Evolutionary conservation across 2,888 invertebrate genomes (phyloP).

Genomic region (Athetis lepigone): DNA sequence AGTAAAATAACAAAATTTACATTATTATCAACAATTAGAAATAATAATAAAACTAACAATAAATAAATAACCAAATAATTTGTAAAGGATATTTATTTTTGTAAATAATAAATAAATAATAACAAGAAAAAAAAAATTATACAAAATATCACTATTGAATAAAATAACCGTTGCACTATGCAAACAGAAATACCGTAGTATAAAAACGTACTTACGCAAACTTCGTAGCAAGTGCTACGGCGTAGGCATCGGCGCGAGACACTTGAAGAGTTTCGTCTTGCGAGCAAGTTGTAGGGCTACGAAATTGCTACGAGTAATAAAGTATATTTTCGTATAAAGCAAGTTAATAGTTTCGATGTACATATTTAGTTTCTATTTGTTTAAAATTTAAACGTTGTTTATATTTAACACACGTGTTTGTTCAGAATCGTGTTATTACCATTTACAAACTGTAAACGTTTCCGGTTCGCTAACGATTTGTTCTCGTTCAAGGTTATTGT

Average conservation of each 20-base stretch:
- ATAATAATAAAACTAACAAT: not conserved
- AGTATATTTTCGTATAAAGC: slow-evolving; percentile 27
- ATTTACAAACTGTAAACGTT: slow-evolving; percentile 51
- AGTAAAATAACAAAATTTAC: not conserved
- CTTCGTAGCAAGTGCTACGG: slow-evolving; percentile 71
- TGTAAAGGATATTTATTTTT: too few species aligned
- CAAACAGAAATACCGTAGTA: slow-evolving; percentile 18
- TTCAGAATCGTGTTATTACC: slow-evolving; percentile 37
- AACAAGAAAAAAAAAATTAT: not conserved
- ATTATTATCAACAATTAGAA: too few species aligned
- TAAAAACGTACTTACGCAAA: slow-evolving; percentile 16
- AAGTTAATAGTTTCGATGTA: slow-evolving; percentile 21
- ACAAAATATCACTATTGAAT: not conserved
- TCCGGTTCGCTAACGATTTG: slow-evolving; percentile 43
- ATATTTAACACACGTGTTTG: slow-evolving; percentile 42
- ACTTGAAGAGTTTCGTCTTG: slow-evolving; percentile 47
- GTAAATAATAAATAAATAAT: not conserved
- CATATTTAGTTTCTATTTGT: slow-evolving; percentile 28
- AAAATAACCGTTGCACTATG: not conserved
- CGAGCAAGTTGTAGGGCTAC: slow-evolving; percentile 35
- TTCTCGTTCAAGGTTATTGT: slow-evolving; percentile 54
- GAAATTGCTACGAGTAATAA: slow-evolving; percentile 29
- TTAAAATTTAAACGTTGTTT: slow-evolving; percentile 44
- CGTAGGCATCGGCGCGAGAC: slow-evolving; percentile 56
- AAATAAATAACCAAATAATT: not conserved